Percentiles rank a stretch among this genome's conserved stretches.
phyloP scores from a whole-genome alignment of 2,797 vertebrate species.

The Tadarida brasiliensis region DNA sequence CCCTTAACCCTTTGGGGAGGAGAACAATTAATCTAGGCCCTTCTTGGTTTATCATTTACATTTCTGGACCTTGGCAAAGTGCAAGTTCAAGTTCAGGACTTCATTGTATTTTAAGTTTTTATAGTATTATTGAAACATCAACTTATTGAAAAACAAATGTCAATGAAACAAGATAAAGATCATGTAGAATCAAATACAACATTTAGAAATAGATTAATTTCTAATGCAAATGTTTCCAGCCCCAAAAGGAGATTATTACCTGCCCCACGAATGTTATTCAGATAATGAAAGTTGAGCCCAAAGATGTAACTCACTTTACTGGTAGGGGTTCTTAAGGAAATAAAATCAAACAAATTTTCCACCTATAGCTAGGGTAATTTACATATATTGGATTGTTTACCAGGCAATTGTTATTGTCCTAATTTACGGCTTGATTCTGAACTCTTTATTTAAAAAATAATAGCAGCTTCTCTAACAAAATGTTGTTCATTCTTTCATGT shows the following conservation, averaged over 20 bases:
- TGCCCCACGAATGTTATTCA: not conserved
- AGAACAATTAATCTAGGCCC: not conserved
- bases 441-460: conserved; percentile 33
- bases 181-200: conserved; percentile 6
- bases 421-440: conserved; percentile 43
- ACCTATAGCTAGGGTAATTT: conserved; percentile 18
- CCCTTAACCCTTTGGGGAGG: not conserved
- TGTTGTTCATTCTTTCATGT: not conserved
- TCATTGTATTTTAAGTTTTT: not conserved
- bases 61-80: not conserved
- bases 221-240: not conserved
- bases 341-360: conserved; percentile 51
- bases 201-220: conserved; percentile 52
- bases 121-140: not conserved
- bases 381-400: not conserved
- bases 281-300: conserved; percentile 27
- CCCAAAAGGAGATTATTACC: conserved; percentile 38
- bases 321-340: conserved; percentile 49
- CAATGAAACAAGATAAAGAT: conserved; percentile 22
- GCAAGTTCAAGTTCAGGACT: not conserved
- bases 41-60: conserved; percentile 28
- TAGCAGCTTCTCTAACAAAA: not conserved
- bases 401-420: not conserved
- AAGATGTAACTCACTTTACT: conserved; percentile 25
- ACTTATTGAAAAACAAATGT: conserved; percentile 16